Evolutionary conservation across 2,888 invertebrate species (phyloP).

Genomic region (Argynnis bischoffii): DNA sequence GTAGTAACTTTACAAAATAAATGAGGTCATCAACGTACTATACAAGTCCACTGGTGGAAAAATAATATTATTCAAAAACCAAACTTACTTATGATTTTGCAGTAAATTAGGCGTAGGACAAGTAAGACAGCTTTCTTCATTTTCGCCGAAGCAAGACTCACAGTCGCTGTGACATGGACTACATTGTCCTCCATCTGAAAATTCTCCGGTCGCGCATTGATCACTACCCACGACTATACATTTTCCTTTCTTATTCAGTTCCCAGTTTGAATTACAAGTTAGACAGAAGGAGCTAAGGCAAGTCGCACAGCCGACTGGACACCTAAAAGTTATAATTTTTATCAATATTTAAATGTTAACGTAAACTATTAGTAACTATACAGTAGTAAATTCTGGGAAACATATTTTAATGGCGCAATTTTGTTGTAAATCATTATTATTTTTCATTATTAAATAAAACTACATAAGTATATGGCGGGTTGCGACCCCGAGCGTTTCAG

Average conservation of each 20-base stretch:
- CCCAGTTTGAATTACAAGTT: conserved; percentile 88
- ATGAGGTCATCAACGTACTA: too few species aligned
- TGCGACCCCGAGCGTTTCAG: too few species aligned
- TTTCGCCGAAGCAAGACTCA: conserved; percentile 90
- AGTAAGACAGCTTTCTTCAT: conserved; percentile 88
- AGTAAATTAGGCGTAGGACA: conserved; percentile 88
- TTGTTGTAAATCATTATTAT: too few species aligned
- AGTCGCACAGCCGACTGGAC: conserved; percentile 89
- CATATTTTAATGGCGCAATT: too few species aligned
- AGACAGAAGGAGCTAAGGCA: conserved; percentile 89
- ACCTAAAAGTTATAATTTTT: conserved; percentile 58
- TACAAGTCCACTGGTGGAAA: not conserved
- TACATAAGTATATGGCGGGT: conserved; percentile 14
- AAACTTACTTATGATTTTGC: conserved; percentile 81
- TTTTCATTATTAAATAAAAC: not conserved
- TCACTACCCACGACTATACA: conserved; percentile 88
- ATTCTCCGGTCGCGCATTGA: conserved; percentile 85
- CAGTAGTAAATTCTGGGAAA: too few species aligned
- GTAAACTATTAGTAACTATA: not conserved
- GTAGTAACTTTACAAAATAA: too few species aligned
- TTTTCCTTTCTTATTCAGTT: conserved; percentile 87
- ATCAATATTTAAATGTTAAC: not conserved
- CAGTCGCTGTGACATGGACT: conserved; percentile 90
- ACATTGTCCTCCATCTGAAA: conserved; percentile 85
- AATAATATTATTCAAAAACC: not conserved